Evolutionary conservation across 2,797 vertebrate species (phyloP), one percentile per base, ranked within the genome.

Genomic region (Salmo trutta): DNA sequence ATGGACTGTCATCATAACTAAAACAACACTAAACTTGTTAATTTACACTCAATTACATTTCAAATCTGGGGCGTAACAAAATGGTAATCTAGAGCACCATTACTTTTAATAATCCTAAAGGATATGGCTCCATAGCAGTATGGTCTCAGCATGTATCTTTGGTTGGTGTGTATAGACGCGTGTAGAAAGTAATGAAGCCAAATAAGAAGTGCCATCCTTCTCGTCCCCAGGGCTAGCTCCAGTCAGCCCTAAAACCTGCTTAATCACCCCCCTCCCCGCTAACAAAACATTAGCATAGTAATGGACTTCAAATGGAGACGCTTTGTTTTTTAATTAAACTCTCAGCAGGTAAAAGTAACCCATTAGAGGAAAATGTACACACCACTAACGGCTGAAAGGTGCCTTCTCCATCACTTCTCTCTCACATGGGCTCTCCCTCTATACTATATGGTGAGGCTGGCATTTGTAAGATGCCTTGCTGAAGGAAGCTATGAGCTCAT

Each of bases 261-360:
- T 99, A 98, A 99, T 99, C 97, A 97, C 96, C 95, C 95, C 96
- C 96, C 95, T 95, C 96, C 95, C 94, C 94, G 93, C 95, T 95
- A 96, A 94, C 95, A 95, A 96, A 83, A 93, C 95, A 99, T 99
- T 99, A 99, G 96, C 98, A 99, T 99, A 99, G 97, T 99, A 99
- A 99, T 99, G 97, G 96, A 95, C 97, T 98, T 99, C 98, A 99
- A 99, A 99, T 99, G 97, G 97, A 99, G 96, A 96, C 96, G 97
- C 98, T 99, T 97, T 99, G 99, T 99, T 99, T 47, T 47, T 47
- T 47, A 98, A 97, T 99, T 99, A 99, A 99, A 97, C 96, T 99
- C 98, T 97, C 98, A 99, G 98, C 98, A 99, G 98, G 98, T 99
- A 98, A 97, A 97, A 97, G 96, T 97, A 97, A 97, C 95, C 97